These are phyloP conservation scores for Prionailurus bengalensis DNA, from an alignment of 2,113 vertebrate genomes.

Conservation along the genomic window DNA sequence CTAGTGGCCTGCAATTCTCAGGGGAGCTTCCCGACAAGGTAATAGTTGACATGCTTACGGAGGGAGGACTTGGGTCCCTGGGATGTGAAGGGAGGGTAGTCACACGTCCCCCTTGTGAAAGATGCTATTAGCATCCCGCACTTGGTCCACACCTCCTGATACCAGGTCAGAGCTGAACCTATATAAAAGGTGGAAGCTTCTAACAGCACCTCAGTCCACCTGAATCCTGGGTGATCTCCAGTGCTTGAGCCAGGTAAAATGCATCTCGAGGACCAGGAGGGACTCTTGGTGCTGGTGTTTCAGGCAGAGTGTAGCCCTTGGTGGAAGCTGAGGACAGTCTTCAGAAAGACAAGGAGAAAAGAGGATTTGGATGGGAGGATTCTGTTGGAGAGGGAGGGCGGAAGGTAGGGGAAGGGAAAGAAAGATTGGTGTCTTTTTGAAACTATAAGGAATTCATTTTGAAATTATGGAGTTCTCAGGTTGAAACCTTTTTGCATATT, in stretches of 20 bases:
- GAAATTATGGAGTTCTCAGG: not conserved
- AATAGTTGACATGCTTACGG: constrained; percentile 53
- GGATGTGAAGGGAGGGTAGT: constrained; percentile 47
- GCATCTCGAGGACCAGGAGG: not conserved
- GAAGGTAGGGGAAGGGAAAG: not conserved
- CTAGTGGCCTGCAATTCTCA: not conserved
- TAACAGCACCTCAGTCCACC: not conserved
- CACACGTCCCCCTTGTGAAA: constrained; percentile 32
- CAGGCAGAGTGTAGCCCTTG: not conserved
- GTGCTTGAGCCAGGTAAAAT: constrained; percentile 53
- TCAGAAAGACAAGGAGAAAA: not conserved
- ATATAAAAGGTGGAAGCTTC: constrained; percentile 67
- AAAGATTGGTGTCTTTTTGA: not conserved
- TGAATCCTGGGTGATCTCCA: not conserved
- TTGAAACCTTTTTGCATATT: not conserved
- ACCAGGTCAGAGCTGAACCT: not conserved
- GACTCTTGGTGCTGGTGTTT: not conserved
- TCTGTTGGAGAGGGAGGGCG: not conserved
- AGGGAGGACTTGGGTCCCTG: constrained; percentile 49
- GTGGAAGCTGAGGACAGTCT: not conserved
- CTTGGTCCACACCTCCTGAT: not conserved
- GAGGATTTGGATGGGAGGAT: too few species aligned
- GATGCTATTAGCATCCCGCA: not conserved
- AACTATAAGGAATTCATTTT: not conserved
- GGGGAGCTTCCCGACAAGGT: not conserved